Conservation (phyloP, 2,113 vertebrate genomes). For the Arothron firmamentum region DNA sequence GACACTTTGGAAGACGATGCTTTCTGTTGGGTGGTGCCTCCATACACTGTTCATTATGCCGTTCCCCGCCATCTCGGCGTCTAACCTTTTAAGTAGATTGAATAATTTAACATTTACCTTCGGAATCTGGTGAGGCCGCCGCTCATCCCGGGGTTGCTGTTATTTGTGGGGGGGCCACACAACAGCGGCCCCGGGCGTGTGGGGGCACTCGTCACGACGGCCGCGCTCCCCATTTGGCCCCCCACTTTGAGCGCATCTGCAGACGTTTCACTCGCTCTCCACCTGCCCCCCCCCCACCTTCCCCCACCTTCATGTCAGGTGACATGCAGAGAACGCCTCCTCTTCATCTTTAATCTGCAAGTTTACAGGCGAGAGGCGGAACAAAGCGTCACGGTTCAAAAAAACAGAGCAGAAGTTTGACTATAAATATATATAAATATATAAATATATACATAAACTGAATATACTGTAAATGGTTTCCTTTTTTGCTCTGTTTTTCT, state of each 20-base stretch:
- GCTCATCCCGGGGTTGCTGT: constrained; percentile 34
- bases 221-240: constrained; percentile 11
- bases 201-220: too few relatives aligned
- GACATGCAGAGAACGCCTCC: constrained; percentile 39
- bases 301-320: constrained; percentile 21
- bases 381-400: constrained; percentile 76
- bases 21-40: constrained; percentile 62
- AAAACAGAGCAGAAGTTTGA: constrained; percentile 95
- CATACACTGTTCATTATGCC: constrained; percentile 61
- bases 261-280: too few relatives aligned
- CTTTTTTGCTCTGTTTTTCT: constrained; percentile 91
- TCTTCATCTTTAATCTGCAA: constrained; percentile 85
- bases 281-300: neutral
- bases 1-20: constrained; percentile 66
- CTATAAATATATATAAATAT: constrained; percentile 76
- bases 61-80: constrained; percentile 47
- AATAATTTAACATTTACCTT: constrained; percentile 68
- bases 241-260: constrained; percentile 39
- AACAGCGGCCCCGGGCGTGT: neutral
- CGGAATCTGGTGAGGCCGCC: constrained; percentile 39
- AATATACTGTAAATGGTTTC: constrained; percentile 83
- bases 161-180: constrained; percentile 21
- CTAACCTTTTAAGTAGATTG: constrained; percentile 65
- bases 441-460: constrained; percentile 82
- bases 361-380: constrained; percentile 83